phyloP scores from a whole-genome alignment of 2,888 invertebrate genomes.

The Stomorhina lunata region DNA sequence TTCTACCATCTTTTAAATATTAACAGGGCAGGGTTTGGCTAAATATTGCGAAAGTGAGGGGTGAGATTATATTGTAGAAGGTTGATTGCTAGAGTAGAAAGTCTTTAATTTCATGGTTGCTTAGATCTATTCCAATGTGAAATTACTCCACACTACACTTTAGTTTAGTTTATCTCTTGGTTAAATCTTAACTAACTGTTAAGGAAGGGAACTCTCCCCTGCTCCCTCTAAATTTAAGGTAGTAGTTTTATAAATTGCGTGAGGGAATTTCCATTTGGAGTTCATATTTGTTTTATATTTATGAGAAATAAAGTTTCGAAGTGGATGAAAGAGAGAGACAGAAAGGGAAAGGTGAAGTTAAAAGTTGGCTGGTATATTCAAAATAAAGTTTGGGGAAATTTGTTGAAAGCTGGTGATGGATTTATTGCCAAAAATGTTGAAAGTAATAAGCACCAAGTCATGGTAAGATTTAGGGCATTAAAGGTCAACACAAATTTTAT shows the following conservation, averaged over 20 bases:
- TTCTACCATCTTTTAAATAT: background rate
- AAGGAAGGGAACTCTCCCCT: background rate
- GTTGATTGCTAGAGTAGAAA: slow-evolving; percentile 39
- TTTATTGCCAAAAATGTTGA: slow-evolving; percentile 23
- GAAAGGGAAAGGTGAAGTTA: background rate
- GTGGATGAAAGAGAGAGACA: background rate
- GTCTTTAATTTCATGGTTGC: slow-evolving; percentile 78
- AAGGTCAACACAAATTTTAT: background rate
- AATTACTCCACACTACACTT: slow-evolving; percentile 40
- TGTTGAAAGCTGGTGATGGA: slow-evolving; percentile 31
- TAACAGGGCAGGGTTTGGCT: background rate
- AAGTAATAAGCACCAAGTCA: slow-evolving; percentile 6
- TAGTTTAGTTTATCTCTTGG: slow-evolving; percentile 38
- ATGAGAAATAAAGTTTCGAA: background rate
- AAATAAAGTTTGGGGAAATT: slow-evolving; percentile 13
- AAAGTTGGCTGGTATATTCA: background rate
- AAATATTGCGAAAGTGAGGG: background rate
- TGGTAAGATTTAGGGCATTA: slow-evolving; percentile 24
- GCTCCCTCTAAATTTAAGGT: slow-evolving; percentile 34
- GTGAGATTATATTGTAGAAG: too few relatives aligned
- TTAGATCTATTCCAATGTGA: slow-evolving; percentile 70
- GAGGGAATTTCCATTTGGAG: slow-evolving; percentile 32
- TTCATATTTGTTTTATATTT: background rate
- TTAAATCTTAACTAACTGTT: slow-evolving; percentile 57
- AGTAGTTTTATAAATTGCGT: slow-evolving; percentile 56